Evolutionary conservation across 2,113 vertebrate genomes (phyloP).

Genomic region (Melanocharis versteri): DNA sequence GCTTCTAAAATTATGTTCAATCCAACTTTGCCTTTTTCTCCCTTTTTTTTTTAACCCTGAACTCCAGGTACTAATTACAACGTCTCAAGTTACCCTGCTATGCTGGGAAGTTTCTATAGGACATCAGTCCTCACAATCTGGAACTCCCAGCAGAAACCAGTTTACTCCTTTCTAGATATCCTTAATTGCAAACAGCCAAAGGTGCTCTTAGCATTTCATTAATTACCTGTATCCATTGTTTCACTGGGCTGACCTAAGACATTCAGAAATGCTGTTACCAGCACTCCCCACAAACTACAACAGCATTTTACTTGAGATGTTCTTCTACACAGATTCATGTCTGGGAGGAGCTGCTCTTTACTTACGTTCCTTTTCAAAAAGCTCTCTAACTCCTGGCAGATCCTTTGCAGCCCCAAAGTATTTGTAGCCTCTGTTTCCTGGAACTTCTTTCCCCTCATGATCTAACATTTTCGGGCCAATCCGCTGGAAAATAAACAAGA

Average conservation of each 20-base stretch:
- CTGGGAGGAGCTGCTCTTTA: background rate
- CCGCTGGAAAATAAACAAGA: constrained; percentile 71
- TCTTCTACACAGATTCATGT: fast-evolving
- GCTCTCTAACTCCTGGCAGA: constrained; percentile 91
- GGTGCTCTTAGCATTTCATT: background rate
- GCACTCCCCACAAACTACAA: background rate
- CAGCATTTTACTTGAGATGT: background rate
- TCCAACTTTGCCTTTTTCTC: background rate
- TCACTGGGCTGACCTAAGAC: background rate
- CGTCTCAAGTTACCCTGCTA: background rate
- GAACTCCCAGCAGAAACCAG: background rate
- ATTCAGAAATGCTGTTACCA: background rate
- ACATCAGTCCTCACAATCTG: background rate
- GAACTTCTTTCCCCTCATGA: constrained; percentile 95
- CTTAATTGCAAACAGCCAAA: background rate
- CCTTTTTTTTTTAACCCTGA: background rate
- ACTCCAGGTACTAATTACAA: background rate
- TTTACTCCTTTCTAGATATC: background rate
- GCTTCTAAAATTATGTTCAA: background rate
- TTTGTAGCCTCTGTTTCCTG: constrained; percentile 95
- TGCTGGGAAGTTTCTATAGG: background rate
- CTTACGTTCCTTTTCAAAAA: constrained; percentile 97
- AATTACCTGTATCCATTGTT: too few relatives aligned
- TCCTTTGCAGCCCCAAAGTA: constrained; percentile 98
- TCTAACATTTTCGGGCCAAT: constrained; percentile 93